A percentile compares a stretch with the other conserved stretches of the same genome.
These are phyloP conservation scores for Trinorchestia longiramus DNA, from an alignment of 1,140 invertebrate species.

Conservation along the genomic window DNA sequence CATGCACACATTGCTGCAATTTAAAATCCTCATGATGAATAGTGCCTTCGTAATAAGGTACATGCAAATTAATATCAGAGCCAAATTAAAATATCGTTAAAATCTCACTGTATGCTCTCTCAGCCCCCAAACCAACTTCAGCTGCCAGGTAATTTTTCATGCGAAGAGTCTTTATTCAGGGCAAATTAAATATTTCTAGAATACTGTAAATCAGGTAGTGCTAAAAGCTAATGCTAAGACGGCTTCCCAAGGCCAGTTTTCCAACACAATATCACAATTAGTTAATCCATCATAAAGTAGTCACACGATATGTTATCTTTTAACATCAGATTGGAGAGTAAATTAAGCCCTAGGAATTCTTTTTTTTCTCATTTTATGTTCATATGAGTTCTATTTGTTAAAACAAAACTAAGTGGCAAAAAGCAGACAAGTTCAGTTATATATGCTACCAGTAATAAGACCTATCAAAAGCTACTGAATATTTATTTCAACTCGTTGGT, in stretches of 20 bases:
- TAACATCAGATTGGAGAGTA: neutral
- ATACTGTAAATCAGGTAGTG: neutral
- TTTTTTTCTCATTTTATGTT: neutral
- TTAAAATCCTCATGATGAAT: neutral
- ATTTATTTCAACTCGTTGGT: too few species aligned
- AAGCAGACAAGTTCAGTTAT: too few species aligned
- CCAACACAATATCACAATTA: neutral
- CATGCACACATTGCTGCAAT: neutral
- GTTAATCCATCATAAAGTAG: neutral
- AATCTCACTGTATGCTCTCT: neutral
- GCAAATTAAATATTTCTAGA: neutral
- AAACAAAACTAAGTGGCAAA: too few species aligned
- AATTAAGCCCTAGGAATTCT: neutral
- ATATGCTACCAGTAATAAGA: too few species aligned
- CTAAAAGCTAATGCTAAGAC: neutral
- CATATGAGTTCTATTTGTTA: too few species aligned
- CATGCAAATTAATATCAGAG: neutral
- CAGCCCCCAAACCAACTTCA: neutral
- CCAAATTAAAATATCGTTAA: neutral
- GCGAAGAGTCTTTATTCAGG: neutral
- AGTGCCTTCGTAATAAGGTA: neutral
- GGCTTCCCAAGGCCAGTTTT: neutral
- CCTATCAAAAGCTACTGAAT: too few species aligned
- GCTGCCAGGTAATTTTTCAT: neutral
- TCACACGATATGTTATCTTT: too few species aligned